Conservation (phyloP, 1,140 invertebrate species). For the Oryctes rhinoceros region DNA sequence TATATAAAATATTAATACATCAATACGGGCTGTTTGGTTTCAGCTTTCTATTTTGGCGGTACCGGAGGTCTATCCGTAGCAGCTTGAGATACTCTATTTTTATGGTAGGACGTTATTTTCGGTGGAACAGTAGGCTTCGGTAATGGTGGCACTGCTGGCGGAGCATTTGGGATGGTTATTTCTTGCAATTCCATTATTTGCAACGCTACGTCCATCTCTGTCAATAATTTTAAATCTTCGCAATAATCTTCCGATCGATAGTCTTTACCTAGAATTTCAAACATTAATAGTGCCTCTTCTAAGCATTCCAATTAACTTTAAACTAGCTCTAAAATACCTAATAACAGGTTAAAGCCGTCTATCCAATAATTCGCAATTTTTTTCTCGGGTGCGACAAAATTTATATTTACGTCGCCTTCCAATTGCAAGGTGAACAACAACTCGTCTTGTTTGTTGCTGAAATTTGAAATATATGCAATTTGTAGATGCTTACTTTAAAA, state of each 20-base stretch:
- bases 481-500: slow-evolving; percentile 38
- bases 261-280: slow-evolving; percentile 47
- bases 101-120: slow-evolving; percentile 43
- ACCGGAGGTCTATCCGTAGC: neutral
- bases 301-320: neutral
- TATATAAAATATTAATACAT: too few species aligned
- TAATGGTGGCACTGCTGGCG: slow-evolving; percentile 52
- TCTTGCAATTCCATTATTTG: slow-evolving; percentile 57
- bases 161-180: slow-evolving; percentile 52
- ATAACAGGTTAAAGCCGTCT: slow-evolving; percentile 53
- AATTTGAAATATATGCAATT: slow-evolving; percentile 38
- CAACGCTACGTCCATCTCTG: slow-evolving; percentile 55
- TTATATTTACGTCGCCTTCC: slow-evolving; percentile 39
- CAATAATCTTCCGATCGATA: slow-evolving; percentile 49
- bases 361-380: slow-evolving; percentile 53
- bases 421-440: slow-evolving; percentile 52
- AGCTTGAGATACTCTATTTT: neutral
- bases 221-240: slow-evolving; percentile 53
- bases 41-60: neutral
- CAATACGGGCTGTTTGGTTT: too few species aligned
- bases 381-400: slow-evolving; percentile 49
- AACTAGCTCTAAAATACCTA: slow-evolving; percentile 40
- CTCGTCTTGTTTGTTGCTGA: slow-evolving; percentile 47
- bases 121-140: slow-evolving; percentile 48
- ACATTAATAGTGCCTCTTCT: neutral